phyloP scores from a whole-genome alignment of 2,797 vertebrate species.

The Hydrophis major region DNA sequence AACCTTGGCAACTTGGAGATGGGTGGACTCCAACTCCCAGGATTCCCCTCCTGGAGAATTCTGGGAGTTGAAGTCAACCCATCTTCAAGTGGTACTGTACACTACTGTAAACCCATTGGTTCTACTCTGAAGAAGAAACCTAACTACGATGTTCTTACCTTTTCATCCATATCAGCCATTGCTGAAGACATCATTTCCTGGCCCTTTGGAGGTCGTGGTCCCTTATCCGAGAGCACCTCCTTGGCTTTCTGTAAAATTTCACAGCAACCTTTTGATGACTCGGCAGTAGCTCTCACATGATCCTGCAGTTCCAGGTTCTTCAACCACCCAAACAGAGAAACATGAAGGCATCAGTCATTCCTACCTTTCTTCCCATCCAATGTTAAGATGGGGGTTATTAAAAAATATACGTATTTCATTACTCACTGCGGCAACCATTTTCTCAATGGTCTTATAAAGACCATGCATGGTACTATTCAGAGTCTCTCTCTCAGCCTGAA shows the following conservation, averaged over 20 bases:
- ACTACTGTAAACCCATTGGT: not conserved
- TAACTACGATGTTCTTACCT: not conserved
- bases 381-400: not conserved
- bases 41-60: not conserved
- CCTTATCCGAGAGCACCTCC: not conserved
- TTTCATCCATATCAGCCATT: too few species aligned
- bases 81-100: not conserved
- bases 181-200: not conserved
- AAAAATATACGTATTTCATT: not conserved
- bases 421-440: not conserved
- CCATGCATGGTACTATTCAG: not conserved
- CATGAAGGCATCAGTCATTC: not conserved
- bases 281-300: not conserved
- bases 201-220: not conserved
- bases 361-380: not conserved
- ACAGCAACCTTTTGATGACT: not conserved
- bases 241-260: not conserved
- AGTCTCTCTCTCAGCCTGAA: not conserved
- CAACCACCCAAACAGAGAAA: not conserved
- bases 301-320: constrained; percentile 5
- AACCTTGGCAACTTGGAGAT: not conserved
- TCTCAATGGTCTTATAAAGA: not conserved
- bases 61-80: not conserved
- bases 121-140: not conserved
- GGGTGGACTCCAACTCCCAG: not conserved